Base-by-base conservation (phyloP, 2,888 invertebrate genomes). In the Ormyrus pomaceus region DNA sequence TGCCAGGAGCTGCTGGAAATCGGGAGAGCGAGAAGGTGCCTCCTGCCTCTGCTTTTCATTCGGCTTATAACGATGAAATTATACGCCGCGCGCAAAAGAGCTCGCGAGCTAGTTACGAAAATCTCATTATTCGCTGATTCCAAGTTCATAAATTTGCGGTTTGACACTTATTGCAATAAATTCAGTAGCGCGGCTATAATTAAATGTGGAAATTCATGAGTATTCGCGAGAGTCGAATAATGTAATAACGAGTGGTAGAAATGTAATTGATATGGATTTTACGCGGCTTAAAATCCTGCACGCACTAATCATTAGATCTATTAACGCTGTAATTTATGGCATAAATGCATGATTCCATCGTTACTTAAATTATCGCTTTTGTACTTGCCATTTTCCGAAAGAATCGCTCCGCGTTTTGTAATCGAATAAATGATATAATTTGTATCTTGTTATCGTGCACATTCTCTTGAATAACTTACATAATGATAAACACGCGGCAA, bases 71-170 rank as follows among this genome's bases (percentile, higher is more conserved):
- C 48, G 53, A 59, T 59, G 51, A 51, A 61, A n/a, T 48, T 64
- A n/a, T 65, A 46, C 46, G 7, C 19, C 7, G 50, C 19, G 19
- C 3, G 48, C 11, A 34, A 34, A 34, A 69, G 48, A 11, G 34
- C 56, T 48, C 51, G 48, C 65, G 48, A 51, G 5, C 7, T 62
- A 70, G 79, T 80, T 72, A 62, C 76, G 80, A 80, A 76, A 80
- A 76, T 76, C 80, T 76, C 76, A 68, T 80, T 80, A 80, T 72
- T 55, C 76, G 71, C n/a, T 50, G 55, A 68, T 80, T 66, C 68
- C 45, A 51, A 76, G 76, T 76, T 80, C 71, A 72, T 80, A 80
- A 76, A 80, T 80, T 76, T 55, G 13, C 61, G 62, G 71, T 71
- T 80, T 72, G 80, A 80, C 80, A 58, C 68, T 80, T 68, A 72